Base-by-base conservation (phyloP, 2,888 invertebrate species). In the Caenorhabditis imperialis region DNA sequence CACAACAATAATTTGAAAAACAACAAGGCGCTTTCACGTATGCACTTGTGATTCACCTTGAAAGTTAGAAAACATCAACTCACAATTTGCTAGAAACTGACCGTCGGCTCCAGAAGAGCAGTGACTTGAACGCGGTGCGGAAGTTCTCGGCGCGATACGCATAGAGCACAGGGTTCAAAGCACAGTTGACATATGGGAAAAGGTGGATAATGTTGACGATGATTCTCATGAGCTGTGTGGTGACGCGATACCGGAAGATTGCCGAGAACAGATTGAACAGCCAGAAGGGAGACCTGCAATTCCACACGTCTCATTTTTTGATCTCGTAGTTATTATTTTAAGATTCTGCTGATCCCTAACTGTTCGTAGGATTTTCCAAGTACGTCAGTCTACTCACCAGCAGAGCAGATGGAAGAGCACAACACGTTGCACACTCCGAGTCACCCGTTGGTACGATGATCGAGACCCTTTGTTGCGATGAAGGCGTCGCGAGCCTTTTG, bases 171-270 rank as follows among this genome's bases (percentile, higher is more conserved):
- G 87, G 86, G 55, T 87, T 88, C n/a, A 87, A 74, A 18, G 87
- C 86, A 67, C 87, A 87, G 70, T 87, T 87, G 37, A 87, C 77
- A 69, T 86, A 86, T 12, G 86, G 87, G 55, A 86, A 85, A 23
- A 87, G 77, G 47, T 87, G 87, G 53, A 86, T 75, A 25, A 87
- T 82, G 72, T 87, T 87, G 54, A 87, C 82, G 35, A 87, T 75
- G 40, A 87, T 84, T 33, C 86, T 73, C 67, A 84, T 84, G 27
- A 87, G 80, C 48, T 79, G 81, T 1, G 87, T 84, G 7, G 78
- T 81, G 12, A 86, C 82, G 7, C 84, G 78, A 22, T 84, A 62
- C 18, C 82, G 80, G 55, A 83, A 85, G 18, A 86, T 81, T 8
- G 85, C 83, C 23, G 84, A 82, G 73, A 87, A 83, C 30, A 86